Evolutionary conservation across 1,140 invertebrate genomes (phyloP), one percentile per base, ranked within the genome.

Genomic region (Laodelphax striatellus): DNA sequence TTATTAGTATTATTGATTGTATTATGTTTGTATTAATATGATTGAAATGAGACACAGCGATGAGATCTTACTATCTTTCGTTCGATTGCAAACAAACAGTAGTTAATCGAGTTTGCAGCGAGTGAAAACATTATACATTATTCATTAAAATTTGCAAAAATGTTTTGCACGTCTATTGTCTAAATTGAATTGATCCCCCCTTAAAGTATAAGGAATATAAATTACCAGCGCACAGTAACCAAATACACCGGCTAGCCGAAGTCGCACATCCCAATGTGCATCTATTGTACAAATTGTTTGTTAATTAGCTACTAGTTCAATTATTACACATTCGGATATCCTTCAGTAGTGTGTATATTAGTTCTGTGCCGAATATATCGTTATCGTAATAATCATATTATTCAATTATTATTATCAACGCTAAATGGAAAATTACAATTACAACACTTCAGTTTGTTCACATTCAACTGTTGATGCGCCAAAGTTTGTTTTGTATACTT

Each of bases 151-250:
- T 50, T 50, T 17, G 16, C 16, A 50, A 50, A 50, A 50, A 19
- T 50, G 21, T 50, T 50, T 50, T 50, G 46, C 46, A 50, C 16
- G 21, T 50, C 46, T 50, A 50, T 50, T 50, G 46, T 50, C 46
- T 50, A 50, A 50, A 50, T 50, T 50, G 46, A 50, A 50, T 50
- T 50, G 46, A 50, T 50, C 46, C 46, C 46, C 46, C 46, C 46
- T 19, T 50, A 22, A 50, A 50, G 16, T 50, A 50, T 22, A 50
- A 50, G 46, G 21, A 50, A 50, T 50, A 50, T 19, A 19, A 50
- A 19, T 19, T 19, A 50, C 2, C 16, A 50, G 16, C 21, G 16
- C 46, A 50, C 46, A 50, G 46, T 22, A 22, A 50, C 46, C 21
- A 50, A 50, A 50, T 50, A 50, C 46, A 50, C 46, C 5, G 46